These are phyloP conservation scores for Rafetus swinhoei DNA, from an alignment of 2,113 vertebrate genomes.

Conservation along the genomic window DNA sequence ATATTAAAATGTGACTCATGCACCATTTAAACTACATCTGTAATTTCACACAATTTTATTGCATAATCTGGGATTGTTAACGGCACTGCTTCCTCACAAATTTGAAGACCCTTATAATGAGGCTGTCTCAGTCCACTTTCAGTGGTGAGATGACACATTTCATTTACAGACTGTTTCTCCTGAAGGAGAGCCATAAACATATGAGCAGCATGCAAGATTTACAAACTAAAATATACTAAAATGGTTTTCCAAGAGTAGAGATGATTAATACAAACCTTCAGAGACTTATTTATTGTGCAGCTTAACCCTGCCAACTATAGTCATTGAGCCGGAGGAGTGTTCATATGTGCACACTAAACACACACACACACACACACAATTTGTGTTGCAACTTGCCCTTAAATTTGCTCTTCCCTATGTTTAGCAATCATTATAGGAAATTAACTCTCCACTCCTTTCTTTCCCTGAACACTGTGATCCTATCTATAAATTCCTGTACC, in stretches of 20 bases:
- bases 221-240: constrained; percentile 32
- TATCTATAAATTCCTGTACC: neutral
- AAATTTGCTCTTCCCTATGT: constrained; percentile 1
- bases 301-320: constrained; percentile 45
- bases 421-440: constrained; percentile 19
- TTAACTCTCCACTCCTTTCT: constrained; percentile 14
- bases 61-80: neutral
- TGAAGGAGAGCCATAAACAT: neutral
- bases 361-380: neutral
- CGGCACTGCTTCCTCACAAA: constrained; percentile 24
- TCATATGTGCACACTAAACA: neutral
- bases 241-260: constrained; percentile 49
- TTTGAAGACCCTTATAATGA: neutral
- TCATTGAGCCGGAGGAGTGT: constrained; percentile 40
- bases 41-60: neutral
- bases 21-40: neutral
- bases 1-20: neutral
- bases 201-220: constrained; percentile 45
- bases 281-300: constrained; percentile 27
- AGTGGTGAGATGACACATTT: neutral
- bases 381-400: constrained; percentile 1
- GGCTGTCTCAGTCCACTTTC: constrained; percentile 14
- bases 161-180: constrained; percentile 36
- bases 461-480: constrained; percentile 2
- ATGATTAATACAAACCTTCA: constrained; percentile 58